These are phyloP conservation scores for Anabacerthia variegaticeps DNA, from an alignment of 2,797 vertebrate species.

Conservation along the genomic window DNA sequence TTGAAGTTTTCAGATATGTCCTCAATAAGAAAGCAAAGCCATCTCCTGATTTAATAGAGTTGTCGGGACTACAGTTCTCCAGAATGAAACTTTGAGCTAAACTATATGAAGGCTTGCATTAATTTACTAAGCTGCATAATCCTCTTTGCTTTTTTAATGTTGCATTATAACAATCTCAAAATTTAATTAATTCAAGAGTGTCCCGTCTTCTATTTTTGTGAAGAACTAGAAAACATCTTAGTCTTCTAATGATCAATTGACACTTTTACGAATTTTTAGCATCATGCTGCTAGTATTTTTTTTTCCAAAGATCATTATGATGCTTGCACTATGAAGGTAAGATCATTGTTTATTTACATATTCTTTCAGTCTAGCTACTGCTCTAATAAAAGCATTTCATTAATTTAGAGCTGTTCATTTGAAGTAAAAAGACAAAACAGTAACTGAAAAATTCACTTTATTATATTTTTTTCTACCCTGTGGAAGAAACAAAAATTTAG, in stretches of 20 bases:
- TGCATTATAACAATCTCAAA: background rate
- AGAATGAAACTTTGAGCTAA: background rate
- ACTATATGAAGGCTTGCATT: background rate
- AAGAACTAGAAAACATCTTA: background rate
- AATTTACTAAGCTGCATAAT: background rate
- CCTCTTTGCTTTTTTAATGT: rapidly evolving
- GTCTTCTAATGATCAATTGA: background rate
- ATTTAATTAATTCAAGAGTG: background rate
- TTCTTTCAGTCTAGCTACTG: background rate
- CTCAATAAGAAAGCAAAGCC: background rate
- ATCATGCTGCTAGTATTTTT: background rate
- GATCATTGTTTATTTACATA: background rate
- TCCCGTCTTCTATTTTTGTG: background rate
- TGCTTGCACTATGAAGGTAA: background rate
- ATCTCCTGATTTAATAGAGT: background rate
- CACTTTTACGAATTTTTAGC: background rate
- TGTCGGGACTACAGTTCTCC: background rate
- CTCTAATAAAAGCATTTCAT: background rate
- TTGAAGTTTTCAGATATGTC: background rate
- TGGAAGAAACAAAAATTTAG: background rate
- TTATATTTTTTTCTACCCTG: background rate
- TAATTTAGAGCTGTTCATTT: background rate
- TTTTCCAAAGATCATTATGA: background rate
- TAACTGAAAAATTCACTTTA: background rate
- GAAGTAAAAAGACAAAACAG: background rate